Evolutionary conservation across 1,140 invertebrate species (phyloP), one percentile per base, ranked within the genome.

Genomic region (Cataglyphis hispanica): DNA sequence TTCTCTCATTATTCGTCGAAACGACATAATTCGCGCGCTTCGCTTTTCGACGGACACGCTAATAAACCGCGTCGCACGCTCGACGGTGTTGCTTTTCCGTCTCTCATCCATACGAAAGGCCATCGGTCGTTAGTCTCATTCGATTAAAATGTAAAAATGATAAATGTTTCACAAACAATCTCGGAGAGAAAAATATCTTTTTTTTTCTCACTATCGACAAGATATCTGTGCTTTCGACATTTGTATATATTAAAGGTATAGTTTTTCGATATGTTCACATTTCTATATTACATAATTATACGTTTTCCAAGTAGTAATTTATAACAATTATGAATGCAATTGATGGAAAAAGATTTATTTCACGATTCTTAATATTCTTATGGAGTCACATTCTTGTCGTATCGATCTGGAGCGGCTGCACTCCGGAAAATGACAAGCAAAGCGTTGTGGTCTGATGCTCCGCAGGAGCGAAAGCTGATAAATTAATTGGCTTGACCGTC

Each of bases 401-500:
- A 58, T 81, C 50, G 53, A 72, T 74, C 53, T 43, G 13, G 34
- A 81, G 19, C 11, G 27, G 56, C n/a, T 40, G 16, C 46, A 22
- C 27, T n/a, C n/a, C 37, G 76, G 61, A 46, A 85, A 58, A 60
- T 70, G 76, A 7, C 37, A 80, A 66, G 76, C 56, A 1, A 31
- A 37, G 37, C 25, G 16, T 58, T 6, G 70, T 37, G 10, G 50
- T 61, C 78, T 74, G 78, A 83, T 56, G 53, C 40, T 53, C 74
- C 86, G 87, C 89, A 13, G 13, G 11, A 89, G 90, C 89, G 89
- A 94, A 94, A 95, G 94, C 94, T 93, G 95, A 95, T 95, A 94
- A 95, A 95, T 94, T 94, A 95, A 95, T 95, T 95, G 94, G 94
- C 94, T 95, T 94, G 92, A 81, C 91, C 84, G 90, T 89, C 92